phyloP scores from a whole-genome alignment of 2,797 vertebrate species.

The Neosalanx taihuensis region DNA sequence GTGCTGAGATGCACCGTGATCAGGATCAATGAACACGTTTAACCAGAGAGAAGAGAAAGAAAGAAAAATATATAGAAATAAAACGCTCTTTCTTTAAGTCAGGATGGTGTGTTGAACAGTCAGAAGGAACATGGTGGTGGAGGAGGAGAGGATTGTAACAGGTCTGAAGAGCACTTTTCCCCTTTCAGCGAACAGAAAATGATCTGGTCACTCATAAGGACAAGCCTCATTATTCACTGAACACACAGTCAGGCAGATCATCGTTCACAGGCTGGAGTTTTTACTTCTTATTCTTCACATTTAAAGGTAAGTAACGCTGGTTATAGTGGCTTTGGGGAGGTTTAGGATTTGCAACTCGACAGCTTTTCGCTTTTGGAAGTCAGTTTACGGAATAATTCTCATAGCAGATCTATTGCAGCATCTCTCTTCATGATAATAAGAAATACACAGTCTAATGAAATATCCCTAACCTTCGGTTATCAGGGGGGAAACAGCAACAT shows the following conservation, averaged over 20 bases:
- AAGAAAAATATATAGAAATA: conserved; percentile 68
- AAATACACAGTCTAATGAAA: conserved; percentile 89
- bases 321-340: conserved; percentile 54
- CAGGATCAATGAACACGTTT: conserved; percentile 85
- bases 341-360: conserved; percentile 50
- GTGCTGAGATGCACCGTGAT: conserved; percentile 84
- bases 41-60: conserved; percentile 63
- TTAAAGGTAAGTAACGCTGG: conserved; percentile 89
- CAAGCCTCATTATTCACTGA: conserved; percentile 95
- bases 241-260: conserved; percentile 86
- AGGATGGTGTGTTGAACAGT: conserved; percentile 79
- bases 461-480: conserved; percentile 82
- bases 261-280: conserved; percentile 85
- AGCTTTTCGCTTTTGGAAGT: conserved; percentile 73
- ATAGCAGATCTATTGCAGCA: conserved; percentile 64
- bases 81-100: conserved; percentile 68
- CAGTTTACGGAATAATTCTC: conserved; percentile 73
- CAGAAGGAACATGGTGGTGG: conserved; percentile 76
- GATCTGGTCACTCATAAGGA: conserved; percentile 95
- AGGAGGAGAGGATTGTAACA: conserved; percentile 86
- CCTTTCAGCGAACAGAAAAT: conserved; percentile 84
- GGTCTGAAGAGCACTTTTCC: conserved; percentile 87
- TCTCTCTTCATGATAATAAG: conserved; percentile 76
- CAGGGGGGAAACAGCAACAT: conserved; percentile 70
- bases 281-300: conserved; percentile 81